These are phyloP conservation scores for Zaprionus bogoriensis DNA, from an alignment of 2,888 invertebrate species.

Conservation along the genomic window DNA sequence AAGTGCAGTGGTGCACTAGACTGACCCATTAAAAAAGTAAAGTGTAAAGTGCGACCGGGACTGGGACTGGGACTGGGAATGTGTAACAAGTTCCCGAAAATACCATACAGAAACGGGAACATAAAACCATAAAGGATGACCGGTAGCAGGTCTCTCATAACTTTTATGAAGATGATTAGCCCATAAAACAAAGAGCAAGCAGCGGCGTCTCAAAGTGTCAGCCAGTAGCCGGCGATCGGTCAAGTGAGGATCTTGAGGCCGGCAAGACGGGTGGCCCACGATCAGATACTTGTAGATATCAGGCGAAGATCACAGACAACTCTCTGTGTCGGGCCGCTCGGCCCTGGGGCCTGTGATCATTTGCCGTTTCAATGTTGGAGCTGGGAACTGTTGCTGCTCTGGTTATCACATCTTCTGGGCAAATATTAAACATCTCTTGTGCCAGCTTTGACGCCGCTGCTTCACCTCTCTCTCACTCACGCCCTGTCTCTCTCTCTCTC, in stretches of 20 bases:
- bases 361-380: too few species aligned
- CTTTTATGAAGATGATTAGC: slow-evolving; percentile 53
- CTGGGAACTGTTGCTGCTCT: slow-evolving; percentile 11
- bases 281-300: slow-evolving; percentile 19
- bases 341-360: slow-evolving; percentile 31
- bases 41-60: slow-evolving; percentile 12
- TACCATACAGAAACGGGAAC: slow-evolving; percentile 2
- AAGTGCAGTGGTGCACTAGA: slow-evolving; percentile 3
- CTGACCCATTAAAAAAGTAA: slow-evolving; percentile 7
- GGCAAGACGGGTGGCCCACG: slow-evolving; percentile 48
- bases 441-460: slow-evolving; percentile 61
- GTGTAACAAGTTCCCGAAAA: slow-evolving; percentile 38
- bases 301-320: slow-evolving; percentile 12
- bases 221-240: not conserved
- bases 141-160: slow-evolving; percentile 50
- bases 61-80: not conserved
- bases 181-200: slow-evolving; percentile 6
- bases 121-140: slow-evolving; percentile 17
- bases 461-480: not conserved
- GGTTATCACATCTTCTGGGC: slow-evolving; percentile 65
- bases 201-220: slow-evolving; percentile 41
- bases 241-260: slow-evolving; percentile 3
- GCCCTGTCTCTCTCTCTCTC: slow-evolving; percentile 1
- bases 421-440: slow-evolving; percentile 69
- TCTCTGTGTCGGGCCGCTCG: slow-evolving; percentile 34